A percentile compares a stretch with the other conserved stretches of the same genome.
Evolutionary conservation across 2,113 vertebrate genomes (phyloP).

Genomic region (Pao palembangensis): DNA sequence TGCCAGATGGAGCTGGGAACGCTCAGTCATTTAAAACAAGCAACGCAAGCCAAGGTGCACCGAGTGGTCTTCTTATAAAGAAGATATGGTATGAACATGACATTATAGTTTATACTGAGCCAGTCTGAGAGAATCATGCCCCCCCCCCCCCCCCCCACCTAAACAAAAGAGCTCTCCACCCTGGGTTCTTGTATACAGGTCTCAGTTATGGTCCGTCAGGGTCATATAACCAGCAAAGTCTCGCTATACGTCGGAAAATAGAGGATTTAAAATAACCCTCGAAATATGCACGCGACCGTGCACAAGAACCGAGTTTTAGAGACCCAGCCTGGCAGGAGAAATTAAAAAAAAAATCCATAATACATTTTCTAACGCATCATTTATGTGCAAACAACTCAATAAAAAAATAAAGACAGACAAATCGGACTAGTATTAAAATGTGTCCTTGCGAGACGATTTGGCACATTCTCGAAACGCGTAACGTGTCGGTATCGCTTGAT

Average conservation of each 20-base stretch:
- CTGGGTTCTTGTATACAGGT: conserved; percentile 60
- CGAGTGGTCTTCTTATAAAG: conserved; percentile 80
- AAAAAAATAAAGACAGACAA: conserved; percentile 64
- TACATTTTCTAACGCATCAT: conserved; percentile 64
- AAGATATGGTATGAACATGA: conserved; percentile 75
- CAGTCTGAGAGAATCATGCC: conserved; percentile 40
- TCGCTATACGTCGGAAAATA: conserved; percentile 58
- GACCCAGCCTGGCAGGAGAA: conserved; percentile 61
- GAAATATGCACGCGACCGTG: conserved; percentile 59
- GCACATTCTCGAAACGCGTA: conserved; percentile 73
- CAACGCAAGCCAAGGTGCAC: conserved; percentile 70
- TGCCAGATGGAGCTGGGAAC: conserved; percentile 49
- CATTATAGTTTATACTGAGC: conserved; percentile 58
- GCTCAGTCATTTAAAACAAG: conserved; percentile 63
- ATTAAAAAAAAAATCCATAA: conserved; percentile 55
- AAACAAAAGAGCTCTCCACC: conserved; percentile 33
- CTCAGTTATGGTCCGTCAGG: conserved; percentile 13
- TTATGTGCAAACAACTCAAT: conserved; percentile 65
- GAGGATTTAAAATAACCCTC: conserved; percentile 65
- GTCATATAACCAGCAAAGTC: conserved; percentile 34
- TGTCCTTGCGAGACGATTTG: conserved; percentile 70
- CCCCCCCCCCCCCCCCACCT: conserved; percentile 25
- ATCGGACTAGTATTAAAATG: conserved; percentile 58
- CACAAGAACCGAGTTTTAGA: conserved; percentile 56
- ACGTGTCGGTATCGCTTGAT: conserved; percentile 62